Base-by-base conservation (phyloP, 1,140 invertebrate genomes). In the Lordiphosa clarofinis region DNA sequence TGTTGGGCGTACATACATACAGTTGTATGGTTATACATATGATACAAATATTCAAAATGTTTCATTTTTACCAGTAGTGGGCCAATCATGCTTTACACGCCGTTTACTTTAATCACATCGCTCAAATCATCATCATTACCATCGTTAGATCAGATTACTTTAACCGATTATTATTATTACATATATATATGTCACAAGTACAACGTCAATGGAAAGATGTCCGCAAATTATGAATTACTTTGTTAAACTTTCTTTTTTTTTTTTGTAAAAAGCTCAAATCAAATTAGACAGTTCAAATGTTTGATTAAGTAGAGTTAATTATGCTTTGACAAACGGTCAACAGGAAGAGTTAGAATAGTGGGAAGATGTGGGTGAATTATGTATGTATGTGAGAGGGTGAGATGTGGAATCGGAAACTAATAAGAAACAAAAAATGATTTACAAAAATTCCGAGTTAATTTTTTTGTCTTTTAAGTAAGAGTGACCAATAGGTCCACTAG, bases 51-150 rank as follows among this genome's bases (percentile, higher is more conserved):
- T 42, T 76, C 72, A 59, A 46, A 53, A 76, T 84, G 73, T 73
- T 69, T 66, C 57, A 61, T 63, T 86, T 86, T 88, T 87, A 88
- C 86, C 86, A 88, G 86, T 88, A 88, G 86, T 88, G 86, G 86
- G 86, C 86, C 86, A 88, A 88, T 88, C 86, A 88, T 88, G 86
- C 86, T 88, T 70, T 70, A 71, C 64, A 84, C 78, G 78, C 73
- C 73, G 73, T 78, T 86, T 56, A 82, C 78, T 78, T 57, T 69
- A 72, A 82, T 76, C 76, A 82, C 76, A 82, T 81, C 71, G 76
- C 63, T 82, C 58, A 78, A 65, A 74, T 67, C 56, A 81, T 72
- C 70, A 72, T 75, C 56, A 74, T 75, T 50, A 65, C 50, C 57
- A 65, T 48, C 31, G 6, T 15, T 19, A 50, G 39, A 56, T 63